Percentiles rank a stretch among this genome's conserved stretches.
Evolutionary conservation across 23 tunicate genomes (phyloP).

Genomic region (Trididemnum nubilum): DNA sequence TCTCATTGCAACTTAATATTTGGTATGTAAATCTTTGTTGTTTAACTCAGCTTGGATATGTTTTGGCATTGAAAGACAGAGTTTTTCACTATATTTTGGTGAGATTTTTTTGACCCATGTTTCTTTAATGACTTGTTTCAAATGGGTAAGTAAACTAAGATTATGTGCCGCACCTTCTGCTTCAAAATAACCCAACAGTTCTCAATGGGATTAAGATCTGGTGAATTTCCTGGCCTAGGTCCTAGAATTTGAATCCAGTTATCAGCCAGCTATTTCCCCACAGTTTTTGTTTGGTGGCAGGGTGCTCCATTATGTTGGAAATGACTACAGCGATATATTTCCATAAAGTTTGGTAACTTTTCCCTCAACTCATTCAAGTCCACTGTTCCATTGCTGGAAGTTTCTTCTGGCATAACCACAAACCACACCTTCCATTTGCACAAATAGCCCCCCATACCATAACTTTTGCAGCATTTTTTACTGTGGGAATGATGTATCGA

Average conservation of each 20-base stretch:
- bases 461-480: slow-evolving; percentile 18
- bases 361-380: neutral
- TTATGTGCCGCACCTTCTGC: neutral
- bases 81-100: slow-evolving; percentile 15
- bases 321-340: no score
- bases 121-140: no score
- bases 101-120: slow-evolving; percentile 11
- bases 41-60: slow-evolving; percentile 19
- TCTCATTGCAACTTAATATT: no score
- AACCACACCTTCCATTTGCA: neutral
- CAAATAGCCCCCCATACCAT: slow-evolving; percentile 12
- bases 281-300: slow-evolving; percentile 18
- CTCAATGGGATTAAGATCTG: no score
- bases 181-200: no score
- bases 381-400: slow-evolving; percentile 10
- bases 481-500: no score
- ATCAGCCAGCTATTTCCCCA: neutral
- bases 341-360: no score
- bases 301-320: slow-evolving; percentile 14
- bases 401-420: slow-evolving; percentile 13
- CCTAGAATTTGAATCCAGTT: neutral
- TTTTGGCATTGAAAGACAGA: slow-evolving; percentile 5
- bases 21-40: no score
- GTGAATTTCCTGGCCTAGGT: neutral
- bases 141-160: neutral